These are phyloP conservation scores for Spinus olivaceus DNA, from an alignment of 2,797 vertebrate genomes.

Conservation along the genomic window DNA sequence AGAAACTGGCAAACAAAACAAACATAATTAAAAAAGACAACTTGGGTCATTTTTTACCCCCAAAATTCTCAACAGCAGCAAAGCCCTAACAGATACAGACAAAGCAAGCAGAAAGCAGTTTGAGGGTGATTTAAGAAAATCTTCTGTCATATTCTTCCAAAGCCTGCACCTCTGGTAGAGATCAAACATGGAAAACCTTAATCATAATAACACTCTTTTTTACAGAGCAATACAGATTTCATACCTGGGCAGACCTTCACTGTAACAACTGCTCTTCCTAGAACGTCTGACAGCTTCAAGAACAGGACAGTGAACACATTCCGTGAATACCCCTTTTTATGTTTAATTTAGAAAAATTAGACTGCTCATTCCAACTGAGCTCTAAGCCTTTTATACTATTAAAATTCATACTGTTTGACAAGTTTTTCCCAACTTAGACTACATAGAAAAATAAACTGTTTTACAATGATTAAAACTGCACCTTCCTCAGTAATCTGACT, in stretches of 20 bases:
- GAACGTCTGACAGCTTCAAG: neutral
- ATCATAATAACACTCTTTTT: neutral
- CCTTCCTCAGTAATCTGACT: neutral
- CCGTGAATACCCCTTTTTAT: neutral
- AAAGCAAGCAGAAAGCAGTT: neutral
- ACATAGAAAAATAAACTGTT: neutral
- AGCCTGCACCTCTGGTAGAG: neutral
- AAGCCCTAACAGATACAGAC: neutral
- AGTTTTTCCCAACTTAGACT: neutral
- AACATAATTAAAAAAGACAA: fast-evolving
- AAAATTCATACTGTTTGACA: neutral
- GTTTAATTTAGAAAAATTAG: neutral
- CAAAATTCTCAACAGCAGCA: neutral
- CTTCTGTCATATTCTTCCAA: neutral
- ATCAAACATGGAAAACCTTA: neutral
- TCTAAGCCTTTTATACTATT: neutral
- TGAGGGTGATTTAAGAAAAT: neutral
- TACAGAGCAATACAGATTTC: neutral
- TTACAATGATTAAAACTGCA: neutral
- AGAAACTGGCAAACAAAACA: neutral
- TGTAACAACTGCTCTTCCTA: neutral
- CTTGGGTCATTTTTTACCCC: neutral
- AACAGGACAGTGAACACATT: neutral
- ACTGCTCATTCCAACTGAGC: neutral
- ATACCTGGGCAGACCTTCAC: neutral